Percentiles rank a stretch among this genome's conserved stretches.
These are phyloP conservation scores for Drosophila merina DNA, from an alignment of 2,888 invertebrate genomes.

Conservation along the genomic window DNA sequence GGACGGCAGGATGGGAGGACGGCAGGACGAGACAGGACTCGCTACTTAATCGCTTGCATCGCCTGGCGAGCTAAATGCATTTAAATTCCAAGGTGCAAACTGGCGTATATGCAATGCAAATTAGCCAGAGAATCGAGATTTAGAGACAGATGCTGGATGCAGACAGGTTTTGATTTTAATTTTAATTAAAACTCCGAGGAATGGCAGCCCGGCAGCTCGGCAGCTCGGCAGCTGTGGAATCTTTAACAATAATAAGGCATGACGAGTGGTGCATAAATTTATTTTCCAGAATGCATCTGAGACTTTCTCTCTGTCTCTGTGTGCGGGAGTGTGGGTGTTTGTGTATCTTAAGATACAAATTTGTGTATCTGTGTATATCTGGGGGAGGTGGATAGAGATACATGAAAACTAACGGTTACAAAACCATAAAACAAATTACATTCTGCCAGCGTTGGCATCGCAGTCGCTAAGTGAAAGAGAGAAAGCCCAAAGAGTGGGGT, in stretches of 20 bases:
- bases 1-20: too few species aligned
- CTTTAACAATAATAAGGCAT: constrained; percentile 47
- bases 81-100: constrained; percentile 29
- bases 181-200: constrained; percentile 48
- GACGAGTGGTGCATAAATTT: constrained; percentile 51
- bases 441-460: constrained; percentile 41
- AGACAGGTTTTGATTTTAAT: constrained; percentile 45
- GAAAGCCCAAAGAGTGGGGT: constrained; percentile 3
- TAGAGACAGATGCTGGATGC: constrained; percentile 2
- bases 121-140: constrained; percentile 19
- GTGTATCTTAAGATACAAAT: background rate
- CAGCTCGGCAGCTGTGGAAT: constrained; percentile 7
- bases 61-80: background rate
- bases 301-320: background rate
- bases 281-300: constrained; percentile 29
- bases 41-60: background rate
- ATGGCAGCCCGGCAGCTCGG: constrained; percentile 11
- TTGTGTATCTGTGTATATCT: background rate
- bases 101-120: constrained; percentile 39
- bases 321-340: background rate
- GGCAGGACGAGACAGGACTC: background rate
- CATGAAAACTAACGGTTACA: constrained; percentile 44
- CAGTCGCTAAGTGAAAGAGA: constrained; percentile 13
- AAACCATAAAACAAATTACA: constrained; percentile 57
- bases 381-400: background rate